Base-by-base conservation (phyloP, 2,113 vertebrate genomes). In the Siniperca chuatsi region DNA sequence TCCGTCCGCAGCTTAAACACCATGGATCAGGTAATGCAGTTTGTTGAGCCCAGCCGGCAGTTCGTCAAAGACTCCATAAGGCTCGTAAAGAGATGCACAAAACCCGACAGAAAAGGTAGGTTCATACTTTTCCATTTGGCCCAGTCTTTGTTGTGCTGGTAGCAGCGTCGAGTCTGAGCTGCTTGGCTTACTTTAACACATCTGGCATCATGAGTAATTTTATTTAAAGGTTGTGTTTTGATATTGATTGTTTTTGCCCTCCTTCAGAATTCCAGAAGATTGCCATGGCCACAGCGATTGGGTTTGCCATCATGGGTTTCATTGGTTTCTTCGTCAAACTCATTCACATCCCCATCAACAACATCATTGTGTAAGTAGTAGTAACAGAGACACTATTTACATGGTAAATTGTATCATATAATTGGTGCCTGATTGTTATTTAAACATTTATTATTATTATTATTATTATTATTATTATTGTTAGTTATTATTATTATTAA, bases 21-120 rank as follows among this genome's bases (percentile, higher is more conserved):
- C 92, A 99, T 99, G 98, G 98, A 99, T 90, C 98, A 99, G 92
- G 97, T 99, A 3, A 99, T 98, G 98, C 98, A 99, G 40, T 99
- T 99, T 25, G 98, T 99, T 23, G 98, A 99, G 90, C 98, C 98
- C 58, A 98, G 98, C 62, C 96, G 98, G 73, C 98, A 99, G 84
- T 99, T 99, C 85, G 98, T 99, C 61, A 99, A 99, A 87, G 98
- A 99, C 81, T 99, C 98, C 0, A 98, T 99, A 83, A 96, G 98
- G n/a, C 98, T 99, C 12, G 98, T 99, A 4, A 99, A 99, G 84
- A 97, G 98, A 84, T 99, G 98, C 82, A 99, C 98, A 18, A 99
- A 99, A 86, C 98, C 98, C n/a, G 98, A 99, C 86, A 96, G 98
- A 82, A 99, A 99, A 98, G 98, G 98, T 98, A 95, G 0, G 70